Evolutionary conservation across 2,113 vertebrate genomes (phyloP).

Genomic region (Sula dactylatra): DNA sequence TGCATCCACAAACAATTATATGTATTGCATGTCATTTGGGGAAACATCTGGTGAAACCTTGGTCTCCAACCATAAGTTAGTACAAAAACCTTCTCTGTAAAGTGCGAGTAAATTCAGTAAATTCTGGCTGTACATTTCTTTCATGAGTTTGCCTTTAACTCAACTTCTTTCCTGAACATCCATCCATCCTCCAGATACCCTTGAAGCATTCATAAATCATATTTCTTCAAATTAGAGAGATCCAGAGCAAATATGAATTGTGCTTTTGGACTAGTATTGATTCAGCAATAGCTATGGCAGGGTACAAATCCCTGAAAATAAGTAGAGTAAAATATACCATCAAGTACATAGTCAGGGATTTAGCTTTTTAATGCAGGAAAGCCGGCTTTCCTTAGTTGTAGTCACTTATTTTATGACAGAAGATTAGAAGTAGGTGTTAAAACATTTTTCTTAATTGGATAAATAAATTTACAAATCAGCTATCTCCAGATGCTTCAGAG

Average conservation of each 20-base stretch:
- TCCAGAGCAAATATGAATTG: not conserved
- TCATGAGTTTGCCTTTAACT: not conserved
- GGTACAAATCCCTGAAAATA: not conserved
- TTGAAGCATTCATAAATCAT: not conserved
- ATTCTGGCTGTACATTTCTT: not conserved
- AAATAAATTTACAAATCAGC: not conserved
- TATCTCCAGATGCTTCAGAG: not conserved
- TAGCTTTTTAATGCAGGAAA: not conserved
- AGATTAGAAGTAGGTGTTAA: not conserved
- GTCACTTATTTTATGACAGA: not conserved
- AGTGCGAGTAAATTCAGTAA: not conserved
- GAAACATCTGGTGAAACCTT: not conserved
- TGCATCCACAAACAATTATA: not conserved
- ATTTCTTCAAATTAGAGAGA: not conserved
- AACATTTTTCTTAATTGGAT: not conserved
- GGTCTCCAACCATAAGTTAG: no score
- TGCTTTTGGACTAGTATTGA: not conserved
- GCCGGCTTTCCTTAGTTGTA: not conserved
- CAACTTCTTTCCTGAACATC: not conserved
- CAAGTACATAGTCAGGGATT: not conserved
- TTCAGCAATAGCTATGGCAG: not conserved
- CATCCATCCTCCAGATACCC: not conserved
- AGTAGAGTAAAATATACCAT: not conserved
- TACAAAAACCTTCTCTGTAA: not conserved
- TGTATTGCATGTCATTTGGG: not conserved